These are phyloP conservation scores for Melanargia galathea DNA, from an alignment of 2,888 invertebrate species.

Conservation along the genomic window DNA sequence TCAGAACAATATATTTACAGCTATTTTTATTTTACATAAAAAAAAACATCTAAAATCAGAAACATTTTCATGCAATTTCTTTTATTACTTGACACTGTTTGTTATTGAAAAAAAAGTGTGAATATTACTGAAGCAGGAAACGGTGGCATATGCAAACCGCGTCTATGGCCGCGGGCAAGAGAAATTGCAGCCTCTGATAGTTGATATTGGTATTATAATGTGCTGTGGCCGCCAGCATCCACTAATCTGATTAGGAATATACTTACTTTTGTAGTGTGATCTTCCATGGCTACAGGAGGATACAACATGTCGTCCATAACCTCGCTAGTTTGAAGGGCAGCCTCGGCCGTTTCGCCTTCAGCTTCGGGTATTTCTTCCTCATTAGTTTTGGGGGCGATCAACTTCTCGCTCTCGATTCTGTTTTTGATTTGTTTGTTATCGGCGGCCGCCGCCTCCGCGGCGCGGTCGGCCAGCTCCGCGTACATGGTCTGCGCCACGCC, in stretches of 20 bases:
- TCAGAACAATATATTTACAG: no score
- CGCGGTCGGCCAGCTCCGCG: conserved; percentile 91
- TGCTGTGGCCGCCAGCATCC: no score
- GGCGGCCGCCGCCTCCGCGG: conserved; percentile 77
- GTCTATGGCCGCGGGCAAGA: no score
- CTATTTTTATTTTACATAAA: no score
- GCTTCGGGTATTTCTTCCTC: conserved; percentile 61
- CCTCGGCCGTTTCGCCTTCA: conserved; percentile 63
- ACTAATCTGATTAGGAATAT: neutral
- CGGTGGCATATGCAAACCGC: no score
- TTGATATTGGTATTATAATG: no score
- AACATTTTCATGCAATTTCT: no score
- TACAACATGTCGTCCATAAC: conserved; percentile 59
- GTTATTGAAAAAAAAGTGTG: no score
- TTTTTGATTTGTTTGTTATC: conserved; percentile 70
- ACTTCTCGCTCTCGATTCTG: conserved; percentile 66
- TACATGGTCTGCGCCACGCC: conserved; percentile 93
- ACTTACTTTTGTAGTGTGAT: conserved; percentile 68
- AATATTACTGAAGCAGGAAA: no score
- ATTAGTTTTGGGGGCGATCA: conserved; percentile 61
- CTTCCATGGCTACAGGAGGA: conserved; percentile 75
- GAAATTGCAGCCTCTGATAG: no score
- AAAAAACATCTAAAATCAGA: no score
- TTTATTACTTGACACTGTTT: no score
- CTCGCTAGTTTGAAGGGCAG: conserved; percentile 54